Base-by-base conservation (phyloP, 2,888 invertebrate genomes). In the Campaea margaritaria region DNA sequence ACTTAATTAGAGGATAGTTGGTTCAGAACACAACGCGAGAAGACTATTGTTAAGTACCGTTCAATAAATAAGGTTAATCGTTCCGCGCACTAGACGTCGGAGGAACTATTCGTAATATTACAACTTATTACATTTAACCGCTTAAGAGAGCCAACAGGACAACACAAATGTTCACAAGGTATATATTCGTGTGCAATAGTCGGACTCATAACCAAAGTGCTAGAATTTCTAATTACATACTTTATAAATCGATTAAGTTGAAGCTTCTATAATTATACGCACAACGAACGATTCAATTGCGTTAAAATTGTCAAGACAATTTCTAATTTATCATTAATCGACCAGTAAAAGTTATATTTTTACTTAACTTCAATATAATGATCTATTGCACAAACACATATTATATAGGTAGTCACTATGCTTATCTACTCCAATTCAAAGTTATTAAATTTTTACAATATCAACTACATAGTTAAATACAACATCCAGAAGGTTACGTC, bases 351-450 rank as follows among this genome's bases (percentile, higher is more conserved):
- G 75, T 81, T 81, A 78, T 75, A 74, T 69, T 77, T 76, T 77
- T 74, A 71, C 67, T 74, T 78, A 78, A 72, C 65, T 78, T 73
- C 73, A 76, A 75, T 79, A 79, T 79, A 77, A 69, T 78, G 79
- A 85, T 81, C 89, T 90, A 91, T 90, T 86, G 88, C 91, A 91
- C 89, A 88, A 86, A 91, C 89, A 91, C 89, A 86, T 83, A 85
- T 81, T 21, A 82, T 83, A 85, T 81, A 82, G 59, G 78, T 85
- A 83, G 76, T 80, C 79, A 74, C 89, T 89, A 89, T 82, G 76
- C 81, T 87, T 83, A 84, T 77, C 89, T 89, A 90, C 87, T 85
- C 81, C 74, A 88, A 85, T 87, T 85, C 84, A 85, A 85, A 83
- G 79, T 89, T 83, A 85, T 83, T 83, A 83, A 80, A 79, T 86